Evolutionary conservation across 2,888 invertebrate species (phyloP), one percentile per base, ranked within the genome.

Genomic region (Ramazzottius varieornatus): DNA sequence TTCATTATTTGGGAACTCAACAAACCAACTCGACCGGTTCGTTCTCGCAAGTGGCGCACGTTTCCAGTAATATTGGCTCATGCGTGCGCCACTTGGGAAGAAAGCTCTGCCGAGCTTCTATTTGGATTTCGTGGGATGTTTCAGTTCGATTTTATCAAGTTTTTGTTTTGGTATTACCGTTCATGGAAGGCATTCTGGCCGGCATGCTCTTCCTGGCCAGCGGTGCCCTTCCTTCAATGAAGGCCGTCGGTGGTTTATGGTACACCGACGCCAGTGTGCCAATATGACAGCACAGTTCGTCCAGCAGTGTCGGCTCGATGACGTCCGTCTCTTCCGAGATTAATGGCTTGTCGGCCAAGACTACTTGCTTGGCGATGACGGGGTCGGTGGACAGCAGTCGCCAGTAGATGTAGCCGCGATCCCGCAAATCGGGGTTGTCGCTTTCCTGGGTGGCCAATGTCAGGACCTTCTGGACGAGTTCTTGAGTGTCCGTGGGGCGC

Each of bases 381-480:
- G 98, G 98, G 79, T 99, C 98, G 0, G 98, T 98, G 46, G 94
- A 96, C 34, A 98, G 80, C 65, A 98, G 81, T 63, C 98, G 84
- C 98, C 98, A 99, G 79, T 99, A 98, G 73, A 98, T 98, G 78
- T 96, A 98, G 64, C 98, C 98, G 68, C 98, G 86, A 76, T 98
- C 98, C 67, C 98, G 81, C 46, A 98, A 81, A 76, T 98, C 98
- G 0, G 98, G 98, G 79, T 99, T 98, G 76, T 99, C 98, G 2
- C 93, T 93, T 70, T 83, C 87, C 78, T 86, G 75, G 29, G 75
- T 75, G n/a, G 75, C 75, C 69, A 90, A 80, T 70, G 88, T 88
- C 20, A 90, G 81, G 4, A 90, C 89, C 72, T 73, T 34, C 74
- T 98, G 98, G 1, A 99, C 98, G 66, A 99, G 78, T 74, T 96